Conservation (phyloP, 2,888 invertebrate genomes). For the Sinotaia quadrata region DNA sequence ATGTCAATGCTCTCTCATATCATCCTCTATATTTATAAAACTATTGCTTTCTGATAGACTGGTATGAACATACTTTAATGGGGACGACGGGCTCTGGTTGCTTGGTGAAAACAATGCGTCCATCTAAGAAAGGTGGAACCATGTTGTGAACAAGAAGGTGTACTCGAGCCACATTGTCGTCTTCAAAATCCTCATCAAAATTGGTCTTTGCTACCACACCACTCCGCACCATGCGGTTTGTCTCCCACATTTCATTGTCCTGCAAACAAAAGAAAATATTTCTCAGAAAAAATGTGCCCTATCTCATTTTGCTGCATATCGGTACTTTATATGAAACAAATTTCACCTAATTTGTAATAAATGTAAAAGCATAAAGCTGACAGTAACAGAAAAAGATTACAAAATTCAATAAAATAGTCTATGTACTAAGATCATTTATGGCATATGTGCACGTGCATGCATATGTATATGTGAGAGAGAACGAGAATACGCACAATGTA, state of each 20-base stretch:
- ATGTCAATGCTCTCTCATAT: neutral
- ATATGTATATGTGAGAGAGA: too few species aligned
- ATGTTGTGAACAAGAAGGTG: slow-evolving; percentile 98
- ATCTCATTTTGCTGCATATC: too few species aligned
- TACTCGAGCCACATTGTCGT: slow-evolving; percentile 94
- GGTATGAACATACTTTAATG: slow-evolving; percentile 79
- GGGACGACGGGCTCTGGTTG: slow-evolving; percentile 99
- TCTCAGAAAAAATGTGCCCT: too few species aligned
- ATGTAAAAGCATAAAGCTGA: too few species aligned
- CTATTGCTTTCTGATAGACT: neutral
- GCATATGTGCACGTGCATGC: too few species aligned
- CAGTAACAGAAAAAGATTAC: too few species aligned
- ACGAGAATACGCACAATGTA: too few species aligned
- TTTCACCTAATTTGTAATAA: too few species aligned
- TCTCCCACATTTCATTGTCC: slow-evolving; percentile 99
- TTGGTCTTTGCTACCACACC: slow-evolving; percentile 88
- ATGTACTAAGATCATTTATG: too few species aligned
- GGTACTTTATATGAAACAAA: too few species aligned
- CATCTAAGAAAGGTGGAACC: slow-evolving; percentile 98
- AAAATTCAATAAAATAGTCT: too few species aligned
- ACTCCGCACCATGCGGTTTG: slow-evolving; percentile 93
- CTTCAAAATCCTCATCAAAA: slow-evolving; percentile 84
- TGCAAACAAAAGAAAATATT: slow-evolving; percentile 54
- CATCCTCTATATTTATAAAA: neutral
- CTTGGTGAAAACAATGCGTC: slow-evolving; percentile 98